Percentiles rank a stretch among this genome's conserved stretches.
Conservation (phyloP, 1,140 invertebrate genomes). For the Trichoplusia ni region DNA sequence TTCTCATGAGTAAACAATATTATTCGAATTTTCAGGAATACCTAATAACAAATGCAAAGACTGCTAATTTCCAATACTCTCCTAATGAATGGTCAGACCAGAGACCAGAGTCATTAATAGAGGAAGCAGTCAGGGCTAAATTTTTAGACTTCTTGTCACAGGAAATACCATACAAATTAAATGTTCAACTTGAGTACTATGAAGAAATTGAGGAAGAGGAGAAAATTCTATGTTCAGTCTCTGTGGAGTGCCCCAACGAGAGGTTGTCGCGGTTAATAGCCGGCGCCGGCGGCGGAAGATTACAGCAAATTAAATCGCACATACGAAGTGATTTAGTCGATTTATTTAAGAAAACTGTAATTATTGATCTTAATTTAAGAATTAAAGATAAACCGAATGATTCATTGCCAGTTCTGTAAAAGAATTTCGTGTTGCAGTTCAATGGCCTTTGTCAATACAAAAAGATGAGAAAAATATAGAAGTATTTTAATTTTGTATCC, state of each 20-base stretch:
- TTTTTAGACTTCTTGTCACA: constrained; percentile 89
- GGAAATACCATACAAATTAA: constrained; percentile 91
- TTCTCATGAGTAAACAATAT: background rate
- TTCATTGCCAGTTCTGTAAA: background rate
- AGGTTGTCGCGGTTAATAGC: constrained; percentile 85
- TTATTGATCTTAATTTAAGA: constrained; percentile 58
- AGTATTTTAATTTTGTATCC: no score
- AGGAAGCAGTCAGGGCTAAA: constrained; percentile 88
- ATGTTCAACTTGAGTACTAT: constrained; percentile 86
- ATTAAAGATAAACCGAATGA: constrained; percentile 43
- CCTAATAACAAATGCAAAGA: constrained; percentile 84
- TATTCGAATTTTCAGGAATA: constrained; percentile 84
- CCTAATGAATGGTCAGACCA: constrained; percentile 87
- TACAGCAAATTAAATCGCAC: constrained; percentile 85
- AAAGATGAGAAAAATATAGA: no score
- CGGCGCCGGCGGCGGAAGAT: constrained; percentile 84
- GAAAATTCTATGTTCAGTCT: constrained; percentile 83
- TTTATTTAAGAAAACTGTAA: constrained; percentile 66
- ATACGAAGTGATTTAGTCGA: constrained; percentile 75
- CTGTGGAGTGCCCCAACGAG: constrained; percentile 83
- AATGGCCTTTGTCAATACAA: no score
- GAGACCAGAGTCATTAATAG: constrained; percentile 85
- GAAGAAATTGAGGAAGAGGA: constrained; percentile 83
- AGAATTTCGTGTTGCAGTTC: no score
- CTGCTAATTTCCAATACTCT: constrained; percentile 86